Conservation (phyloP, 2,113 vertebrate genomes). For the Peromyscus leucopus region DNA sequence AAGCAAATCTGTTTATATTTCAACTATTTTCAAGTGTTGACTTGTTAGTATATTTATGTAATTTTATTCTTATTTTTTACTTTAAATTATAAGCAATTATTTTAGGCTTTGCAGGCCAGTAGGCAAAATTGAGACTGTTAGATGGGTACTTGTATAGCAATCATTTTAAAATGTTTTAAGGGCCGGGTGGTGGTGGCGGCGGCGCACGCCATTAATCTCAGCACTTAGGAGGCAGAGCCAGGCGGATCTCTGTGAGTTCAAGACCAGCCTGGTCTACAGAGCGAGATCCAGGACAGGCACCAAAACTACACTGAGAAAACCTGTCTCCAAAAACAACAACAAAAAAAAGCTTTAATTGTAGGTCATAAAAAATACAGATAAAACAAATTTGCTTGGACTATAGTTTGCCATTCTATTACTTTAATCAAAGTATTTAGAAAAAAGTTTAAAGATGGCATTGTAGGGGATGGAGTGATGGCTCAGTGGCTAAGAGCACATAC, state of each 20-base stretch:
- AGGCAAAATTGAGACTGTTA: background rate
- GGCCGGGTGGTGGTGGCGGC: too few species aligned
- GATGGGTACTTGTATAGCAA: background rate
- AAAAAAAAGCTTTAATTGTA: slow-evolving; percentile 26
- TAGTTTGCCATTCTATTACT: background rate
- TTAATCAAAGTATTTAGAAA: background rate
- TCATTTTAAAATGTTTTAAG: slow-evolving; percentile 36
- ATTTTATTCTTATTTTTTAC: background rate
- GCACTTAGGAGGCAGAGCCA: too few species aligned
- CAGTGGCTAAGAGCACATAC: background rate
- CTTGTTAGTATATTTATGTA: slow-evolving; percentile 3
- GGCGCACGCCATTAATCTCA: too few species aligned
- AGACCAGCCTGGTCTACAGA: too few species aligned
- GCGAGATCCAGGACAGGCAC: too few species aligned
- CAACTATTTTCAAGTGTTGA: background rate
- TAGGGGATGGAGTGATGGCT: background rate
- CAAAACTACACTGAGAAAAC: too few species aligned
- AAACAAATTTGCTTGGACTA: background rate
- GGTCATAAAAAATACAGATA: background rate
- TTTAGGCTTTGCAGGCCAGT: slow-evolving; percentile 2
- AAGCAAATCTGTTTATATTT: slow-evolving; percentile 39
- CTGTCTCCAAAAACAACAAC: too few species aligned
- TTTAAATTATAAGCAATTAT: background rate
- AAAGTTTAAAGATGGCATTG: background rate
- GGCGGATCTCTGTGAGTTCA: too few species aligned